Evolutionary conservation across 2,113 vertebrate species (phyloP).

Genomic region (Petaurus breviceps): DNA sequence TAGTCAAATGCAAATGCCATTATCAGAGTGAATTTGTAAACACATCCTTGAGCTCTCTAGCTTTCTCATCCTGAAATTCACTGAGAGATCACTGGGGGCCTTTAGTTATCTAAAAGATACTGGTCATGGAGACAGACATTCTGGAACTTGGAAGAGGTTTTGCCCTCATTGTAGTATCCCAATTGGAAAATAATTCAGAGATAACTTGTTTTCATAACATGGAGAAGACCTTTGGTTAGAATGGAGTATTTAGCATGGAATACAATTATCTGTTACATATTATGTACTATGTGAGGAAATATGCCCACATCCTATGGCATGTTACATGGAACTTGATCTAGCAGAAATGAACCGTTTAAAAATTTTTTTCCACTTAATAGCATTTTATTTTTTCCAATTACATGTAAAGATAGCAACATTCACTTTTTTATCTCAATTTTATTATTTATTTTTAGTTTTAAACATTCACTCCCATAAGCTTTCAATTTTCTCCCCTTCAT

Average conservation of each 20-base stretch:
- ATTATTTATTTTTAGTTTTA: too few species aligned
- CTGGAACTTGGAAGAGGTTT: not conserved
- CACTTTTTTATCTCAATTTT: too few species aligned
- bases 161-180: not conserved
- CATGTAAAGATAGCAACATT: too few species aligned
- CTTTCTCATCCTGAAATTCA: not conserved
- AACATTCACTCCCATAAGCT: too few species aligned
- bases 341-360: not conserved
- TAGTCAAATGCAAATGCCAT: not conserved
- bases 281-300: too few species aligned
- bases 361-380: too few species aligned
- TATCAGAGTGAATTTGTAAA: not conserved
- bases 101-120: not conserved
- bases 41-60: not conserved
- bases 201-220: not conserved
- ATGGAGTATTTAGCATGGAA: not conserved
- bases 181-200: conserved; percentile 12
- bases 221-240: not conserved
- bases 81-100: too few species aligned
- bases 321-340: not conserved
- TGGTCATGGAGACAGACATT: not conserved
- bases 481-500: too few species aligned
- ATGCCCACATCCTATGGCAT: not conserved
- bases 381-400: too few species aligned
- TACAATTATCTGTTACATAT: too few species aligned